These are phyloP conservation scores for Achlya flavicornis DNA, from an alignment of 2,888 invertebrate species.

Conservation along the genomic window DNA sequence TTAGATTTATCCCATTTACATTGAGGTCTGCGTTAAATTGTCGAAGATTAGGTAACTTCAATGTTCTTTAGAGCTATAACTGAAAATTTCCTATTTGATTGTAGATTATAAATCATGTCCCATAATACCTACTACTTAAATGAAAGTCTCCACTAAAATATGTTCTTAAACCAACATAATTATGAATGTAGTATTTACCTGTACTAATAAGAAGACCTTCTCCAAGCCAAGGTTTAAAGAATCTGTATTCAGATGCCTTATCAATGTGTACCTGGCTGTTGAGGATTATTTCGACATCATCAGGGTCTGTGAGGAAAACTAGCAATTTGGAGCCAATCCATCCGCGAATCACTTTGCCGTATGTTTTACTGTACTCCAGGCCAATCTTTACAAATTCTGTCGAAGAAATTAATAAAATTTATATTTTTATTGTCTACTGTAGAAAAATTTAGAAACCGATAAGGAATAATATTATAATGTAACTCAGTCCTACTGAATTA, in stretches of 20 bases:
- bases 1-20: no score
- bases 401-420: slow-evolving; percentile 23
- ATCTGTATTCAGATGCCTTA: slow-evolving; percentile 88
- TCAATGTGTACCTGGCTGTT: slow-evolving; percentile 90
- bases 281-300: slow-evolving; percentile 89
- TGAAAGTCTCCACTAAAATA: no score
- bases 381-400: slow-evolving; percentile 26
- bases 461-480: no score
- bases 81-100: no score
- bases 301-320: slow-evolving; percentile 87
- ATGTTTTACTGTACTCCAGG: slow-evolving; percentile 68
- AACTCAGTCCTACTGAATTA: no score
- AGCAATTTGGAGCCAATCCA: slow-evolving; percentile 87
- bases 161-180: neutral
- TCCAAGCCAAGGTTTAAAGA: slow-evolving; percentile 92
- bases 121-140: no score
- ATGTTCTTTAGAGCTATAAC: no score
- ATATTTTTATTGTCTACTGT: no score
- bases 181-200: slow-evolving; percentile 53
- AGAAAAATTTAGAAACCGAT: no score
- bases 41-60: no score
- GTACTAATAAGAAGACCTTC: slow-evolving; percentile 90
- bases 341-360: slow-evolving; percentile 70
- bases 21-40: no score
- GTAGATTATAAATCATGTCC: no score